Base-by-base conservation (phyloP, 1,140 invertebrate genomes). In the Acromyrmex echinatior region DNA sequence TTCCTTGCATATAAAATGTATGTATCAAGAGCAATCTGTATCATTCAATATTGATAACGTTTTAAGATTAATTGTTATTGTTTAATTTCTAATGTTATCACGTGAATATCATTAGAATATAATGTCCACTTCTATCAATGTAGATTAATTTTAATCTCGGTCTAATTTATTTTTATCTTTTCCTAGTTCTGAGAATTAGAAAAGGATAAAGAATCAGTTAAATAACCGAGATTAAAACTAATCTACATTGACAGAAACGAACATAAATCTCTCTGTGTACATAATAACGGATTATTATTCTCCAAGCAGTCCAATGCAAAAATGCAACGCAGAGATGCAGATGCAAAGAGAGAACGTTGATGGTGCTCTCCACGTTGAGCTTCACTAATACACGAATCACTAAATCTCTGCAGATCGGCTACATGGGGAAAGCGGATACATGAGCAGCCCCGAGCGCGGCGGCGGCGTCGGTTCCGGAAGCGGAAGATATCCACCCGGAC, bases 371-470 rank as follows among this genome's bases (percentile, higher is more conserved):
- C 45, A 70, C 14, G 14, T 25, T 28, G 28, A 3, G n/a, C 45
- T 14, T 14, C 7, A 82, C 14, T 84, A 84, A 84, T 49, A 74
- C 7, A 49, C 12, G 39, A 49, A 62, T 84, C 53, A 73, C 25
- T 81, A 51, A 79, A 89, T 66, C 71, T 92, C 89, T 58, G 31
- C 93, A 96, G 96, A 96, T 94, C 96, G 96, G 73, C 94, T 96
- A 90, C 96, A 96, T 88, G 96, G 96, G 91, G 98, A 98, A 91
- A 96, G 95, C 92, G 98, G 97, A 14, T 98, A 98, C 93, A 97
- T 98, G 96, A 98, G 98, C 78, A 98, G 98, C 18, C 98, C 98
- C 0, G 98, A 98, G 93, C 96, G 98, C 71, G 96, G 97, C 12
- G 95, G 95, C 9, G 92, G 92, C 0, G 93, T 94, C 31, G 91